phyloP scores from a whole-genome alignment of 1,140 invertebrate species.

The Kradibia gibbosae region DNA sequence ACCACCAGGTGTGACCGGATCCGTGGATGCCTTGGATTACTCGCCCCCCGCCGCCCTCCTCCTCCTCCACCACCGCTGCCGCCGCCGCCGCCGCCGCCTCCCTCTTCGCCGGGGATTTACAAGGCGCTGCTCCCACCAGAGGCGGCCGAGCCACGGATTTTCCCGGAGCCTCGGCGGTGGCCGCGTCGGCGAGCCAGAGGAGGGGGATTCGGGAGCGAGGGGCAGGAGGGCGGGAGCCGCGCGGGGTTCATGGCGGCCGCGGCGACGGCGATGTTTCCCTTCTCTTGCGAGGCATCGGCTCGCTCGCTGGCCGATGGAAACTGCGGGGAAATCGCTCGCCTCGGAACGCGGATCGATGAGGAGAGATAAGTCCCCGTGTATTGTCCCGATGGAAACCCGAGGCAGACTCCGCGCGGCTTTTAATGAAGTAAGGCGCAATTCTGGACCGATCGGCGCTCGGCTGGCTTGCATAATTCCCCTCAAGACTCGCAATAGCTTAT shows the following conservation, averaged over 20 bases:
- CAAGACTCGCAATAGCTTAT: not conserved
- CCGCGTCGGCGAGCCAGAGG: too few relatives aligned
- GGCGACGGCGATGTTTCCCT: too few relatives aligned
- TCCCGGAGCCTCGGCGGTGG: too few relatives aligned
- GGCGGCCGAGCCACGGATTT: too few relatives aligned
- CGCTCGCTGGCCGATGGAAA: not conserved
- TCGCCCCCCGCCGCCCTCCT: not conserved
- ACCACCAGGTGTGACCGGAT: constrained; percentile 35
- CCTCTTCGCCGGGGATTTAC: not conserved
- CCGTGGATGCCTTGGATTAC: constrained; percentile 29
- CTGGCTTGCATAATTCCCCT: constrained; percentile 7
- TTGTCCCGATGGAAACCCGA: not conserved
- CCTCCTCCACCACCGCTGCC: not conserved
- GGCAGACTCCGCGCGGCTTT: not conserved
- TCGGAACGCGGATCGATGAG: constrained; percentile 6
- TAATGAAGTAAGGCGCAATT: constrained; percentile 3
- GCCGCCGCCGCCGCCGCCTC: not conserved
- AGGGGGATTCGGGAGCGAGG: too few relatives aligned
- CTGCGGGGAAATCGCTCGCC: constrained; percentile 8
- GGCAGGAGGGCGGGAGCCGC: not conserved
- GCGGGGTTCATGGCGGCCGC: too few relatives aligned
- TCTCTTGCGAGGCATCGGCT: not conserved
- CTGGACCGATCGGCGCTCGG: not conserved
- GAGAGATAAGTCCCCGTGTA: not conserved
- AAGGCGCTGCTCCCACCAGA: too few relatives aligned